phyloP scores from a whole-genome alignment of 2,797 vertebrate genomes.

The Hippoglossus hippoglossus region DNA sequence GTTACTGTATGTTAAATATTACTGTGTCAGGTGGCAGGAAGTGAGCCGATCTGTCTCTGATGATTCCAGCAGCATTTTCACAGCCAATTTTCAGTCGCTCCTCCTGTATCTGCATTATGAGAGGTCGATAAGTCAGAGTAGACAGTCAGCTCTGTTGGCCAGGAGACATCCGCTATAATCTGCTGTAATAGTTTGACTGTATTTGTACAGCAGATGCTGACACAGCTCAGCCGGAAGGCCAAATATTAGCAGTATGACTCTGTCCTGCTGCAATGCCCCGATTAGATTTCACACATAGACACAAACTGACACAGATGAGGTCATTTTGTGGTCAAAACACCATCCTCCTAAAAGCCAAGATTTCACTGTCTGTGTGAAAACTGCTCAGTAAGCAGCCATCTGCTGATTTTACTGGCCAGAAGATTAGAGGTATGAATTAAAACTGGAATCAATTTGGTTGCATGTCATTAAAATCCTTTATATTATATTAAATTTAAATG shows the following conservation, averaged over 20 bases:
- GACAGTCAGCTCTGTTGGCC: conserved; percentile 16
- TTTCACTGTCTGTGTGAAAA: background rate
- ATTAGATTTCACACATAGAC: background rate
- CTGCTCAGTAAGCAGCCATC: background rate
- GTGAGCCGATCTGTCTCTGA: conserved; percentile 11
- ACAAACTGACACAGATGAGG: background rate
- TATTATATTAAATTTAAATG: too few relatives aligned
- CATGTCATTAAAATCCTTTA: too few relatives aligned
- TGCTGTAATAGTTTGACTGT: conserved; percentile 30
- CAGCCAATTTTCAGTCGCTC: conserved; percentile 34
- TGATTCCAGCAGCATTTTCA: conserved; percentile 25
- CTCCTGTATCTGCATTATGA: conserved; percentile 31
- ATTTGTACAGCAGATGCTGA: conserved; percentile 16
- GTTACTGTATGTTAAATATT: conserved; percentile 6
- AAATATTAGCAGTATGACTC: background rate
- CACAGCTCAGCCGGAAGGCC: conserved; percentile 8
- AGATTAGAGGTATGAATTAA: too few relatives aligned
- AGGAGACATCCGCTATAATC: conserved; percentile 41
- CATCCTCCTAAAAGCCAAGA: background rate
- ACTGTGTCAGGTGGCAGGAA: conserved; percentile 30
- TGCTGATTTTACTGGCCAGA: background rate
- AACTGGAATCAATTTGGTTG: too few relatives aligned
- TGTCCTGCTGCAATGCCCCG: background rate
- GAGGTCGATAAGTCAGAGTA: conserved; percentile 30
- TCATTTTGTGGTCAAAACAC: background rate